Conservation (phyloP, 2,888 invertebrate genomes). For the Idaea biselata region DNA sequence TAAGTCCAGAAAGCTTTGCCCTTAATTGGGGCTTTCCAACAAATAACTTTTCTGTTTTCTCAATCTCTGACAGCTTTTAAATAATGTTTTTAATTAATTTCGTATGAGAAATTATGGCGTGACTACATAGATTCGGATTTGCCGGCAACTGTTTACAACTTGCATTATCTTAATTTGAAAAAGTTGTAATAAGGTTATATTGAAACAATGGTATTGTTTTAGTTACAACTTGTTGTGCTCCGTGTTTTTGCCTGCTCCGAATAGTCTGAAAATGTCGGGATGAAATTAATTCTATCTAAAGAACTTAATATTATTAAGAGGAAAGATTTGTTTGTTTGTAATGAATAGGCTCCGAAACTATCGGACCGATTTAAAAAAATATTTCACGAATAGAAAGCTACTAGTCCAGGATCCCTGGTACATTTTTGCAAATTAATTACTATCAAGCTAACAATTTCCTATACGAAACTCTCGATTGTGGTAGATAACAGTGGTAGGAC, state of each 20-base stretch:
- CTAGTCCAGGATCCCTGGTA: too few species aligned
- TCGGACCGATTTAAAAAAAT: too few species aligned
- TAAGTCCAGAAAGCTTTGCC: constrained; percentile 77
- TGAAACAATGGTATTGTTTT: background rate
- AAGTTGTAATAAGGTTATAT: background rate
- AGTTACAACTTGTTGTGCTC: background rate
- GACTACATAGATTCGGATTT: constrained; percentile 35
- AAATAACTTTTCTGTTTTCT: constrained; percentile 79
- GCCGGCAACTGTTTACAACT: constrained; percentile 21
- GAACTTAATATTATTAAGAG: too few species aligned
- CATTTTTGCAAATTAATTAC: too few species aligned
- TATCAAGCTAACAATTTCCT: too few species aligned
- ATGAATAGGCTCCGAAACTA: too few species aligned
- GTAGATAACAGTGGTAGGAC: too few species aligned
- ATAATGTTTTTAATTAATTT: constrained; percentile 74
- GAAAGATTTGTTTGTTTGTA: too few species aligned
- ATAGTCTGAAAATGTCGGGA: background rate
- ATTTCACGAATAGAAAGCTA: too few species aligned
- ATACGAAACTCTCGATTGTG: too few species aligned
- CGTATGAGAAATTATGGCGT: constrained; percentile 48
- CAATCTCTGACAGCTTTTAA: constrained; percentile 74
- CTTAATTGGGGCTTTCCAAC: constrained; percentile 78
- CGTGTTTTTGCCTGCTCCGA: background rate
- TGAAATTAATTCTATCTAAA: too few species aligned
- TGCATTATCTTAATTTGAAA: constrained; percentile 7